A percentile compares a stretch with the other conserved stretches of the same genome.
Conservation (phyloP, 2,113 vertebrate genomes). For the Sylvilagus bachmani region DNA sequence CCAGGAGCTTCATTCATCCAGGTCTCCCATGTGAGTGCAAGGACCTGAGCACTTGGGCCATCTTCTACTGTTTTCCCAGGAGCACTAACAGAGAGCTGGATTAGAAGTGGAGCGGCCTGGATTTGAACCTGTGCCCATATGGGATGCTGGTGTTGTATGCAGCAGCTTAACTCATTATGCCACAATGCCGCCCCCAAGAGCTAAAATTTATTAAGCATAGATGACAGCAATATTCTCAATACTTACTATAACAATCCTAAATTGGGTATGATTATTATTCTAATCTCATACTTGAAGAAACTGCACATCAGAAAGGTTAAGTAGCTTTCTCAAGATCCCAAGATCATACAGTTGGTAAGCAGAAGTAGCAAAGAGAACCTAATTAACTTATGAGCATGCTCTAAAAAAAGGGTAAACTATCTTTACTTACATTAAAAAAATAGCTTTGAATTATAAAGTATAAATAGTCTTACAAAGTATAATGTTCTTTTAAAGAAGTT, state of each 20-base stretch:
- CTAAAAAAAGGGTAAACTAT: not conserved
- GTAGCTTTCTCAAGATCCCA: not conserved
- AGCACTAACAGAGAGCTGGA: too few relatives aligned
- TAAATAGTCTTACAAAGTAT: not conserved
- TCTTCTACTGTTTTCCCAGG: too few relatives aligned
- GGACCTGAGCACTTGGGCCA: too few relatives aligned
- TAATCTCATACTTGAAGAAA: constrained; percentile 21
- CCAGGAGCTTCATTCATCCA: too few relatives aligned
- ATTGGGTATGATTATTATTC: not conserved
- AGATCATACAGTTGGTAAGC: not conserved
- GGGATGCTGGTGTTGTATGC: too few relatives aligned
- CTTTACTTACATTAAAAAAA: not conserved
- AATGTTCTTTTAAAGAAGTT: not conserved
- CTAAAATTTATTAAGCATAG: not conserved
- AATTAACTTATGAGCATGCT: not conserved
- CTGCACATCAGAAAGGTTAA: constrained; percentile 1
- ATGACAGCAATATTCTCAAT: not conserved
- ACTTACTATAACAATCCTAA: not conserved
- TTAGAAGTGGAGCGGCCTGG: too few relatives aligned
- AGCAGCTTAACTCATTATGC: too few relatives aligned
- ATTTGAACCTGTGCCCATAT: too few relatives aligned
- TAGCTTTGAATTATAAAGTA: not conserved
- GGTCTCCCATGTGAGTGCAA: too few relatives aligned
- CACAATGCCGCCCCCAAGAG: too few relatives aligned
- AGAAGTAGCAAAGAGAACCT: not conserved